Evolutionary conservation across 1,140 invertebrate genomes (phyloP).

Genomic region (Drosophila tani): DNA sequence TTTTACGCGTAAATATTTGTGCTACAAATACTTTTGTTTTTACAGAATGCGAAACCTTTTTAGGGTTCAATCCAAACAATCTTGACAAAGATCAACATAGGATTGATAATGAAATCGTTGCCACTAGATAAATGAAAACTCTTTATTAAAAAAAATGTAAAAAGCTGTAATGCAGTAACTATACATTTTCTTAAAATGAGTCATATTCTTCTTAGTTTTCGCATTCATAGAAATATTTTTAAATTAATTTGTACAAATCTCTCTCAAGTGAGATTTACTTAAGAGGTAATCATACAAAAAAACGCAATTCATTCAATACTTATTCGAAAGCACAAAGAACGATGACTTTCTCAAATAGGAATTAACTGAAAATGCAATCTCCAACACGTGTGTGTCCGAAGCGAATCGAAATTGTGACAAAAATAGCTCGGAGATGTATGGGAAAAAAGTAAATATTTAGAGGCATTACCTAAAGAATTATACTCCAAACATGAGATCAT

Average conservation of each 20-base stretch:
- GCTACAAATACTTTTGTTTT: slow-evolving; percentile 2
- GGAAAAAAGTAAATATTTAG: slow-evolving; percentile 16
- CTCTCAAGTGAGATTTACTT: background rate
- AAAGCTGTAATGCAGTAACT: too few relatives aligned
- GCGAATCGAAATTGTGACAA: slow-evolving; percentile 4
- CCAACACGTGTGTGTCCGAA: slow-evolving; percentile 1
- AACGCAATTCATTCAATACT: slow-evolving; percentile 4
- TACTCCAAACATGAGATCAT: slow-evolving; percentile 24
- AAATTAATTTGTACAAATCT: too few relatives aligned
- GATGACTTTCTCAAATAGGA: slow-evolving; percentile 10
- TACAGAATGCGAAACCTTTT: background rate
- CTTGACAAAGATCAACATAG: too few relatives aligned
- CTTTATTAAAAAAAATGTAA: too few relatives aligned
- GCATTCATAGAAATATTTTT: too few relatives aligned
- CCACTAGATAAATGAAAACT: too few relatives aligned
- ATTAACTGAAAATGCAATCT: slow-evolving; percentile 13
- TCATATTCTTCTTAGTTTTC: too few relatives aligned
- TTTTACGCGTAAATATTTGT: slow-evolving; percentile 11
- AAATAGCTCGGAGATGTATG: slow-evolving; percentile 14
- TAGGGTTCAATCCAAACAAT: background rate
- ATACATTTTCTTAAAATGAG: too few relatives aligned
- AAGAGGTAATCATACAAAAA: background rate
- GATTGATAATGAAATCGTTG: background rate
- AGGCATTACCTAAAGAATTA: slow-evolving; percentile 24
- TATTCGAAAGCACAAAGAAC: slow-evolving; percentile 14